A percentile compares a stretch with the other conserved stretches of the same genome.
Evolutionary conservation across 1,140 invertebrate species (phyloP).

Genomic region (Euwallacea similis): DNA sequence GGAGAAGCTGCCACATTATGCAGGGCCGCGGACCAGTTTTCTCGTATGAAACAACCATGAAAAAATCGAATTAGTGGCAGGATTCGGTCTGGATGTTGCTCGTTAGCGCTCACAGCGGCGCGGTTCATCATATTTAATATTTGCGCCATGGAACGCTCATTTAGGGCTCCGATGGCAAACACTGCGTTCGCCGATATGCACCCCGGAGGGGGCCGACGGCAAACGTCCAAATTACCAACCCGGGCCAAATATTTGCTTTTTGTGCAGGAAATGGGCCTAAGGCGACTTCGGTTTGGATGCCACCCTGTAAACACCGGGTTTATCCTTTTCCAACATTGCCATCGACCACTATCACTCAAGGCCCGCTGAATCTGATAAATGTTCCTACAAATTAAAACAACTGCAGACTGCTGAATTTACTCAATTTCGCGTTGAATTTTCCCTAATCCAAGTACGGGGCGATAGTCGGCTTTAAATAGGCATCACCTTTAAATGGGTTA

Average conservation of each 20-base stretch:
- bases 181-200: slow-evolving; percentile 24
- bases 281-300: slow-evolving; percentile 20
- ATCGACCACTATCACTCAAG: neutral
- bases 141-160: slow-evolving; percentile 26
- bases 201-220: slow-evolving; percentile 6
- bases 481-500: no score
- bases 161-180: slow-evolving; percentile 27
- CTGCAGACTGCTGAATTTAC: no score
- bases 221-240: slow-evolving; percentile 22
- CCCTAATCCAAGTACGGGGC: no score
- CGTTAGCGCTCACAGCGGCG: neutral
- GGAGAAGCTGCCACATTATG: no score
- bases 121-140: slow-evolving; percentile 20
- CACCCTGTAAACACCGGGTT: neutral
- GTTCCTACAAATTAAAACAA: no score
- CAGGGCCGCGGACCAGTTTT: no score
- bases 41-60: no score
- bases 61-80: no score
- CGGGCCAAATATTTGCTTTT: slow-evolving; percentile 35
- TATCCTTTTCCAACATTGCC: neutral
- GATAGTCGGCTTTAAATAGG: no score
- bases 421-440: no score
- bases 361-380: no score
- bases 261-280: slow-evolving; percentile 25
- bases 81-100: neutral